These are phyloP conservation scores for Cheilosia vulpina DNA, from an alignment of 2,888 invertebrate species.

Conservation along the genomic window DNA sequence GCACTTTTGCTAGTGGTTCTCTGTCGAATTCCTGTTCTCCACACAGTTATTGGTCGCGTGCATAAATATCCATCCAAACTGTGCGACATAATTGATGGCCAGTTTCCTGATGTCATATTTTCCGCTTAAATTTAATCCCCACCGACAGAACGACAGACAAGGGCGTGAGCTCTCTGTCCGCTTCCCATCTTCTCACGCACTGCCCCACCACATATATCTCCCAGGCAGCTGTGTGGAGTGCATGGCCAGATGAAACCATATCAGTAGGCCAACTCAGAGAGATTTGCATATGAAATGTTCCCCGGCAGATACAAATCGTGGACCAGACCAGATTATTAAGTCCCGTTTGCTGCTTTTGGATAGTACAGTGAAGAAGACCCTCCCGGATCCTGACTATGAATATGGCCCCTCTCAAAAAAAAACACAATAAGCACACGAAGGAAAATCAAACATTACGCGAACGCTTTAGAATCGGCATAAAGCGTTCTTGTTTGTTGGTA, in stretches of 20 bases:
- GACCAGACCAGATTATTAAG: slow-evolving; percentile 59
- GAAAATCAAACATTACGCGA: slow-evolving; percentile 55
- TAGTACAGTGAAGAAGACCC: slow-evolving; percentile 23
- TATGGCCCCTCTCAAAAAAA: slow-evolving; percentile 14
- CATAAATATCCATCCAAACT: slow-evolving; percentile 30
- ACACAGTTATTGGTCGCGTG: neutral
- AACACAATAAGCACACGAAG: slow-evolving; percentile 36
- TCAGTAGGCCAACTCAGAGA: slow-evolving; percentile 68
- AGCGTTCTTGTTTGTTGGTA: slow-evolving; percentile 42
- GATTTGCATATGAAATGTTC: slow-evolving; percentile 66
- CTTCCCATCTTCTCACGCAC: slow-evolving; percentile 31
- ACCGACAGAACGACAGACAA: slow-evolving; percentile 25
- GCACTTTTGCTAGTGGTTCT: neutral
- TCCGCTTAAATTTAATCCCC: slow-evolving; percentile 32
- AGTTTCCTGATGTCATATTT: slow-evolving; percentile 71
- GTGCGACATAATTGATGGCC: slow-evolving; percentile 53
- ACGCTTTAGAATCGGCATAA: slow-evolving; percentile 68
- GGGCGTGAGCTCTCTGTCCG: slow-evolving; percentile 37
- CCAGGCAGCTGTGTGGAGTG: neutral
- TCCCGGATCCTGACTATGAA: slow-evolving; percentile 14
- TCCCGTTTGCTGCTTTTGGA: slow-evolving; percentile 49
- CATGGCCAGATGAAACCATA: slow-evolving; percentile 56
- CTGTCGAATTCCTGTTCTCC: neutral
- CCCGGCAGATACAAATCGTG: slow-evolving; percentile 43
- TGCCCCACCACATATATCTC: neutral